Conservation (phyloP, 2,113 vertebrate species). For the Callochromis pleurospilus region DNA sequence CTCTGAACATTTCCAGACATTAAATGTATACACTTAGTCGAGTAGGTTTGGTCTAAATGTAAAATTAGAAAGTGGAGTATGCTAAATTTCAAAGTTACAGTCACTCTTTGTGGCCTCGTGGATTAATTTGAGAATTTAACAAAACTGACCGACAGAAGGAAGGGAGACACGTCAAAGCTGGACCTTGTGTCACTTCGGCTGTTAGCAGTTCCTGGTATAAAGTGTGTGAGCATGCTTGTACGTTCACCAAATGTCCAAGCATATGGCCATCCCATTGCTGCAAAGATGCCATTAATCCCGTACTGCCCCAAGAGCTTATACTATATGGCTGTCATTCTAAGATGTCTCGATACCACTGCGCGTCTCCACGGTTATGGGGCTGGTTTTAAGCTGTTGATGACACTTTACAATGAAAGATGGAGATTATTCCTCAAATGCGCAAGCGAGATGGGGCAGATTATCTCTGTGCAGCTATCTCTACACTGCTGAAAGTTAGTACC, state of each 20-base stretch:
- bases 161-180: constrained; percentile 2
- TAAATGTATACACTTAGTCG: neutral
- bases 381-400: constrained; percentile 63
- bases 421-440: constrained; percentile 62
- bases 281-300: constrained; percentile 51
- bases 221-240: neutral
- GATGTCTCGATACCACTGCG: constrained; percentile 11
- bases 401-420: constrained; percentile 41
- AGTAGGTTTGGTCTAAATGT: neutral
- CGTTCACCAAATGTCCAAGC: constrained; percentile 53
- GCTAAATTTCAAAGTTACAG: neutral
- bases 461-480: constrained; percentile 32
- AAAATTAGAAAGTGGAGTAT: neutral
- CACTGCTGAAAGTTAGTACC: constrained; percentile 23
- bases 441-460: constrained; percentile 54
- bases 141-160: constrained; percentile 31
- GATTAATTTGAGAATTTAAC: neutral
- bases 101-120: neutral
- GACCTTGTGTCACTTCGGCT: constrained; percentile 43
- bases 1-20: neutral
- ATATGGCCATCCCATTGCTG: constrained; percentile 59
- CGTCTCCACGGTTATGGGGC: constrained; percentile 33
- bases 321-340: neutral
- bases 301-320: constrained; percentile 29
- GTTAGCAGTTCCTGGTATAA: neutral